Base-by-base conservation (phyloP, 1,140 invertebrate species). In the Calycopis cecrops region DNA sequence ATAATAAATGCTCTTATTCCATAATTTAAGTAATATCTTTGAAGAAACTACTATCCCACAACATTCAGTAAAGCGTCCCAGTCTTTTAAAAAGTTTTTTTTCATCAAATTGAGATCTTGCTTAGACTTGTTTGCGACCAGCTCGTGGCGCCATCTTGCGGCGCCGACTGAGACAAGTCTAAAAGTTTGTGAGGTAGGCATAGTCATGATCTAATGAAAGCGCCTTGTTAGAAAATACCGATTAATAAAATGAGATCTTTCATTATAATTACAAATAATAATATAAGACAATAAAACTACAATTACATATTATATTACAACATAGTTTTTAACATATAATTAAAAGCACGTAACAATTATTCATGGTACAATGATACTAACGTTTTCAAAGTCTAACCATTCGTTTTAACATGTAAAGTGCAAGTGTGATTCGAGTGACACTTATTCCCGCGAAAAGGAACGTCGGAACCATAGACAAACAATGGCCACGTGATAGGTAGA, bases 211-310 rank as follows among this genome's bases (percentile, higher is more conserved):
- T 84, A 82, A 85, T 86, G 79, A 85, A 82, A 87, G 80, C 84
- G 84, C 84, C 84, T 85, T 85, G 84, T 87, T 87, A 87, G 74
- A 87, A 85, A 87, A 85, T 87, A 87, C 84, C 84, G 84, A 87
- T 87, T 87, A 87, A 84, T 86, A 85, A 85, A 87, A 87, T 87
- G 84, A 87, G 84, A 87, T 87, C 84, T 85, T 87, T 87, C 81
- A 87, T 86, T 86, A 86, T 73, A 87, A 83, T 85, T 86, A 86
- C 74, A 79, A 84, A 86, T 83, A 81, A 82, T 77, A 77, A 82
- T 77, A 82, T 80, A 85, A 86, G 79, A 82, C 74, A 73, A 77
- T 84, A 82, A 85, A 87, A 80, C 81, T 87, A 87, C 70, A 77
- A 77, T 85, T 87, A 87, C 81, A 86, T 84, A 82, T 69, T 83